Evolutionary conservation across 2,888 invertebrate genomes (phyloP), one percentile per base, ranked within the genome.

Genomic region (Geotrupes spiniger): DNA sequence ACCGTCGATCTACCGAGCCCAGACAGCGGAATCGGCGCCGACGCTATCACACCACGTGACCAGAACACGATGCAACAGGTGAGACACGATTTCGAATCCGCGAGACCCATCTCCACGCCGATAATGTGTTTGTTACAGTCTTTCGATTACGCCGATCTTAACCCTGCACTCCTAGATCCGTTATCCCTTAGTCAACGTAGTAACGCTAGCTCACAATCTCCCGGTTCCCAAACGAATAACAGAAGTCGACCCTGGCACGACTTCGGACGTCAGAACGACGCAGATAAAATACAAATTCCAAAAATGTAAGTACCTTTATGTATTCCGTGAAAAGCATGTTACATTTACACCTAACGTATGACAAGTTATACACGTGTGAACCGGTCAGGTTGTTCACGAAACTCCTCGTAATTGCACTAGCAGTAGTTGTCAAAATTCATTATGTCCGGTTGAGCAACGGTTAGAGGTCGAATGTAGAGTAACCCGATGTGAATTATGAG

Each of bases 231-330:
- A 68, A 75, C 80, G 44, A 79, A 80, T 36, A 80, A 87, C 55
- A 81, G 90, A 69, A 90, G 89, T 61, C 77, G 91, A 65, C 92
- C 92, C 60, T 93, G 92, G 92, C 93, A 92, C 75, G 94, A 93
- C 77, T 94, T 92, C 74, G 93, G 92, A 47, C 81, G 93, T 58
- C 92, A 92, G 71, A 92, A 92, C 69, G 93, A 94, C 74, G 91
- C 91, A 47, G 94, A 94, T 75, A 94, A 94, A 81, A 92, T 96
- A 70, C 93, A 95, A 79, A 96, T 96, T 78, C 92, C 94, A 73
- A 96, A 96, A 88, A 81, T 94, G 94, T 95, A 79, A 92, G 93
- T 89, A 70, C 27, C 48, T 41, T 11, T 27, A 10, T 26, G 40
- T 40, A 15, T 25, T 14, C 25, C 36, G 36, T 36, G 36, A 16